A percentile compares a stretch with the other conserved stretches of the same genome.
Evolutionary conservation across 2,113 vertebrate species (phyloP).

Genomic region (Phylloscopus trochilus): DNA sequence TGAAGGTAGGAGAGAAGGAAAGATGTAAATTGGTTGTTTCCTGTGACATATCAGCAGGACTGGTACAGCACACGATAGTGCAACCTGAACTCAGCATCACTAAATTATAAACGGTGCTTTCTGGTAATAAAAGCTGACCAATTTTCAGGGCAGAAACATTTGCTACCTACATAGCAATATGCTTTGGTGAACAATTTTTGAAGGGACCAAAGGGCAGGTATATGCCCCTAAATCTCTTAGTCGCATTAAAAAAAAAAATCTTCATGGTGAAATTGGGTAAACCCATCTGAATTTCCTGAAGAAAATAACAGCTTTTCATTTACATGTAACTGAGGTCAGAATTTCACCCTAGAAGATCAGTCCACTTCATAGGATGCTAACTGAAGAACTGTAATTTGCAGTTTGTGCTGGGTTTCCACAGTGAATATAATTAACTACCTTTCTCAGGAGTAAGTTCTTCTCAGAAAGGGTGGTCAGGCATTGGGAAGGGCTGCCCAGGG

Average conservation of each 20-base stretch:
- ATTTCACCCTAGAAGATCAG: not conserved
- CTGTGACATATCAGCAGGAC: not conserved
- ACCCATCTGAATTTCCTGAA: not conserved
- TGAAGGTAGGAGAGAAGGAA: not conserved
- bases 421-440: not conserved
- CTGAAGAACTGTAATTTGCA: not conserved
- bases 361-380: not conserved
- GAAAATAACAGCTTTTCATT: not conserved
- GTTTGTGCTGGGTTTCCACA: not conserved
- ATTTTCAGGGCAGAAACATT: not conserved
- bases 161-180: not conserved
- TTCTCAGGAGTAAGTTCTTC: not conserved
- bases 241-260: not conserved
- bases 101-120: not conserved
- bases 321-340: not conserved
- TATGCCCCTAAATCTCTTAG: not conserved
- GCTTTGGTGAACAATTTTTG: not conserved
- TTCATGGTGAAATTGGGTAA: not conserved
- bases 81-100: not conserved
- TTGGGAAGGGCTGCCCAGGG: not conserved
- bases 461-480: not conserved
- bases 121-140: not conserved
- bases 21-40: not conserved
- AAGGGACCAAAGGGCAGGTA: not conserved
- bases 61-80: fast-evolving